Base-by-base conservation (phyloP, 2,113 vertebrate genomes). In the Peromyscus leucopus region DNA sequence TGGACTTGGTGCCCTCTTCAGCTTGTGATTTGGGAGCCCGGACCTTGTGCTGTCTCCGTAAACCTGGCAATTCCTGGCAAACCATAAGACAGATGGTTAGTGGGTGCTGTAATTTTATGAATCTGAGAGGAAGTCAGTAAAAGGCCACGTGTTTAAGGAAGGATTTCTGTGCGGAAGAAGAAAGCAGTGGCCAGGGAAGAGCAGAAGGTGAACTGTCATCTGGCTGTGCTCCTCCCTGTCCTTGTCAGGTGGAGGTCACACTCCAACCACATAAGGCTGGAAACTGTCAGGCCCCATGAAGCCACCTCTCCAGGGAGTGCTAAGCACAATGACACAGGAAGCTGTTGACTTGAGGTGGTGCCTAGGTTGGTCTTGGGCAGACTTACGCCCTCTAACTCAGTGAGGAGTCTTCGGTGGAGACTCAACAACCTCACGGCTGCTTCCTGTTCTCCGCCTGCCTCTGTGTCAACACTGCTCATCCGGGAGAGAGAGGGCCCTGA, bases 401-500 rank as follows among this genome's bases (percentile, higher is more conserved):
- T 21, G 55, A 11, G 33, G 11, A 5, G 2, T 48, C 5, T 42
- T 6, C 74, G 6, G 0, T 4, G 3, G 10, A 36, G 59, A 61
- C 21, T 21, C 3, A 0, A 46, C 9, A 3, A 10, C 24, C 4
- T 5, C 63, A 12, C 0, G 5, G 57, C 57, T 31, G 12, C 26
- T 17, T 15, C 31, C 48, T 2, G 15, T 16, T 7, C 12, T 26
- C 24, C 10, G 46, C 1, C 22, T 31, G 55, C 10, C 11, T 42
- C 55, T 59, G 46, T 36, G 69, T 57, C 48, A 39, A 39, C 26
- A 19, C 51, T 12, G n/a, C 2, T 74, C 31, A 12, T 31, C 51
- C 13, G 7, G 57, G 7, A 39, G 55, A 11, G 5, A 28, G n/a
- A 31, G 36, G 21, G 22, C 71, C 71, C 8, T 1, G 48, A 51